phyloP scores from a whole-genome alignment of 2,888 invertebrate species.

The Protophormia terraenovae region DNA sequence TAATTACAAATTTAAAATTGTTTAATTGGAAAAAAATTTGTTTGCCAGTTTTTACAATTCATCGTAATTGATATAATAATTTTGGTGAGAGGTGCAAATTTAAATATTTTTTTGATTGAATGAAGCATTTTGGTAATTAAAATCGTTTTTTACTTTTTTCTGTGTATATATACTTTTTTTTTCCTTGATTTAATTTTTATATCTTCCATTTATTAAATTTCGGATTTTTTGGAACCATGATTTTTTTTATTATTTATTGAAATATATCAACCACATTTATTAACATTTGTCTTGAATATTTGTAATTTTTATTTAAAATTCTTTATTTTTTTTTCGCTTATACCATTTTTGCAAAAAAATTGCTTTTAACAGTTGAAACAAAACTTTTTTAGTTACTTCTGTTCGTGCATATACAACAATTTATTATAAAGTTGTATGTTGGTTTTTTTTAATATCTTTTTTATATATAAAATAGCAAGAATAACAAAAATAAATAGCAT shows the following conservation, averaged over 20 bases:
- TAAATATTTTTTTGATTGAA: too few relatives aligned
- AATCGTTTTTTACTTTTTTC: too few relatives aligned
- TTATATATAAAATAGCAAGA: constrained; percentile 21
- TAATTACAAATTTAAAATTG: too few relatives aligned
- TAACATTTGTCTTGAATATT: constrained; percentile 22
- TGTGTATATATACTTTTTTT: too few relatives aligned
- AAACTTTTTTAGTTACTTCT: constrained; percentile 30
- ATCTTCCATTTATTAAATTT: too few relatives aligned
- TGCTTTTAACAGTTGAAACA: constrained; percentile 37
- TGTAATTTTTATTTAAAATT: neutral
- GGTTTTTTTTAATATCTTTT: neutral
- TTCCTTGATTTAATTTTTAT: too few relatives aligned
- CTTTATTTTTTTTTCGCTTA: neutral
- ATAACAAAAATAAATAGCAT: constrained; percentile 34
- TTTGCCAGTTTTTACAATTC: too few relatives aligned
- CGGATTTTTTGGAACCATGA: too few relatives aligned
- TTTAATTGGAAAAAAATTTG: too few relatives aligned
- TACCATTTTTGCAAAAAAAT: constrained; percentile 6
- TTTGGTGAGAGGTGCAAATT: too few relatives aligned
- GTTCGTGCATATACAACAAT: constrained; percentile 7
- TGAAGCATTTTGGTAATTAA: too few relatives aligned
- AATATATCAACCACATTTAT: constrained; percentile 31
- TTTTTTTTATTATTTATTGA: constrained; percentile 46
- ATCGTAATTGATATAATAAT: too few relatives aligned
- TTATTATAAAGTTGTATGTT: constrained; percentile 19